These are phyloP conservation scores for Salminus brasiliensis DNA, from an alignment of 2,113 vertebrate genomes.

Conservation along the genomic window DNA sequence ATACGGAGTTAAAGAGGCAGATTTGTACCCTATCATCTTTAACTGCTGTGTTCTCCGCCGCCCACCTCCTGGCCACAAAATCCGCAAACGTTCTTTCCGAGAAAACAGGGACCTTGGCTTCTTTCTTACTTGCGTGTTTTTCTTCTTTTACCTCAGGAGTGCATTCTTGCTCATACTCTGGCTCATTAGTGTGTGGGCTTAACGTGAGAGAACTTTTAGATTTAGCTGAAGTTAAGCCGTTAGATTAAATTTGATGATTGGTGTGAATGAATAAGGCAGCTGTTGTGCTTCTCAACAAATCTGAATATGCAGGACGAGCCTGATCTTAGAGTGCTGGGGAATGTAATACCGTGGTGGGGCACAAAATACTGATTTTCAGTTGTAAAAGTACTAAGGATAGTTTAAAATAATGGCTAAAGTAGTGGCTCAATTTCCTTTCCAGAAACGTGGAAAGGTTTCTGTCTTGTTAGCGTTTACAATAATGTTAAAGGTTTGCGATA, in stretches of 20 bases:
- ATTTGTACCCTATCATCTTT: not conserved
- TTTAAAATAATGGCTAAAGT: too few relatives aligned
- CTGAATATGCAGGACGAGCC: not conserved
- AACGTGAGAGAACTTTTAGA: not conserved
- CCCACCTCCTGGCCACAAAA: constrained; percentile 1
- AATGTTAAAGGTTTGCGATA: too few relatives aligned
- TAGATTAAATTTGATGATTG: not conserved
- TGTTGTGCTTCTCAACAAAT: not conserved
- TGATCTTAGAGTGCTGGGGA: not conserved
- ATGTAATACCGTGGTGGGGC: too few relatives aligned
- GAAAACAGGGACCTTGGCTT: not conserved
- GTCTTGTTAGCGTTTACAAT: too few relatives aligned
- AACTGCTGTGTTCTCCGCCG: not conserved
- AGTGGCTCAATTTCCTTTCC: too few relatives aligned
- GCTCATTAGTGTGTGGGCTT: not conserved
- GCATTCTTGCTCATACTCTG: not conserved
- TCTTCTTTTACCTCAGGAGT: not conserved
- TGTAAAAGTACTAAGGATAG: too few relatives aligned
- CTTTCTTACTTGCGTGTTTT: not conserved
- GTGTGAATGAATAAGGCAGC: not conserved
- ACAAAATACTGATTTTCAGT: too few relatives aligned
- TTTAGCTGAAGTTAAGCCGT: not conserved
- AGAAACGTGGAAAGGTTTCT: too few relatives aligned
- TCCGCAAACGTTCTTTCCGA: not conserved
- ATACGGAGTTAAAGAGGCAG: not conserved